Evolutionary conservation across 2,113 vertebrate species (phyloP), one percentile per base, ranked within the genome.

Genomic region (Elephantulus edwardii): DNA sequence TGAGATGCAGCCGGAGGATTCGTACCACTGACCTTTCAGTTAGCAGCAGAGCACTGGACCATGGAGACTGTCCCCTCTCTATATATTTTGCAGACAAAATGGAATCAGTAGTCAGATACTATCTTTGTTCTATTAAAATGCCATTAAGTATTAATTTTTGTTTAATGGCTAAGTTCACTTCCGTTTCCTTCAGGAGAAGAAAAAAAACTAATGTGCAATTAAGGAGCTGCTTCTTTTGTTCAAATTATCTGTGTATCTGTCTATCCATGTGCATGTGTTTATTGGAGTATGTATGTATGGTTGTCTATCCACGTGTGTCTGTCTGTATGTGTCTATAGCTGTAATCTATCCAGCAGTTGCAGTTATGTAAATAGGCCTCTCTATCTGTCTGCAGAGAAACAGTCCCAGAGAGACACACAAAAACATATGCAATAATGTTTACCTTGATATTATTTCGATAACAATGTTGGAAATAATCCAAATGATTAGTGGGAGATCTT

Each of bases 401-500:
- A 26, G n/a, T 33, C 62, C 3, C 8, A 35, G 52, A 44, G 52
- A 33, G 1, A n/a, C 3, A 1, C 0, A 4, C 17, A 8, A 5
- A 54, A 42, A 44, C 13, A 40, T 60, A 26, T 2, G 4, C 3
- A 24, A 28, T 22, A 35, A 3, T 1, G 10, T 22, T 35, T 0
- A 0, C 11, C 3, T 0, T 14, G 3, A 26, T 24, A 7, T 26
- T 9, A 4, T 19, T 26, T 33, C 33, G n/a, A 40, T 46, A 13
- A 42, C 6, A 8, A 42, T 58, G 20, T n/a, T 2, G 20, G 75
- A 70, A 35, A 11, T 19, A 17, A 75, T 33, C 64, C 14, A 2
- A 1, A 52, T 0, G 16, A 5, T 28, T 16, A 0, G 8, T 17
- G 1, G 62, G 12, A 46, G 13, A 33, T 64, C 12, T n/a, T n/a